Evolutionary conservation across 1,140 invertebrate species (phyloP), one percentile per base, ranked within the genome.

Genomic region (Hycleus cichorii): DNA sequence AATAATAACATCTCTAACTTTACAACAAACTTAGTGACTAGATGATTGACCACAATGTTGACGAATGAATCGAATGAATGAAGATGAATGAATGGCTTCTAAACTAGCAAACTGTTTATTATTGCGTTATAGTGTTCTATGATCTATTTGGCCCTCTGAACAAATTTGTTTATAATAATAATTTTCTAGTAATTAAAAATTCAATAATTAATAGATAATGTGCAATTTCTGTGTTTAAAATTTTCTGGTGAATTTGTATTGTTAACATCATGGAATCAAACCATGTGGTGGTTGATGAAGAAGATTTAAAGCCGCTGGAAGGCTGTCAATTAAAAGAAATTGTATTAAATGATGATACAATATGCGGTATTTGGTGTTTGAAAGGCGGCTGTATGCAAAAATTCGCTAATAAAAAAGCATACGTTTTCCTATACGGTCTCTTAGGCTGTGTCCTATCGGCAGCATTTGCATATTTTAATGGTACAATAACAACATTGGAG

Each of bases 401-500:
- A 62, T 87, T 87, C 50, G 87, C 87, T 10, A 89, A 87, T 64
- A 88, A 89, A 69, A 88, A 87, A 54, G 80, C 80, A 0, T 90
- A 88, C 62, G 81, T 90, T 1, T 70, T 89, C 45, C 72, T 88
- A 0, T 90, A 89, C 62, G 87, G 86, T 44, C 71, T 88, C 3
- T 74, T 89, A 1, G 88, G 86, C 2, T 83, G 86, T 60, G 79
- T 87, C 46, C 87, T 88, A 63, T 83, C 83, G n/a, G 86, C 88
- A 57, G 82, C 84, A 57, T 89, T 84, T 65, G 81, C 86, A 2
- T 91, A 91, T 68, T 87, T 87, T 58, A 86, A 86, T 65, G 87
- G 86, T 7, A 88, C 85, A 4, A 83, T 90, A 43, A 88, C 87
- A 32, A 91, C 88, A 0, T 76, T 91, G 26, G 88, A 91, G 69